Conservation (phyloP, 1,140 invertebrate species). For the Prorops nasuta region DNA sequence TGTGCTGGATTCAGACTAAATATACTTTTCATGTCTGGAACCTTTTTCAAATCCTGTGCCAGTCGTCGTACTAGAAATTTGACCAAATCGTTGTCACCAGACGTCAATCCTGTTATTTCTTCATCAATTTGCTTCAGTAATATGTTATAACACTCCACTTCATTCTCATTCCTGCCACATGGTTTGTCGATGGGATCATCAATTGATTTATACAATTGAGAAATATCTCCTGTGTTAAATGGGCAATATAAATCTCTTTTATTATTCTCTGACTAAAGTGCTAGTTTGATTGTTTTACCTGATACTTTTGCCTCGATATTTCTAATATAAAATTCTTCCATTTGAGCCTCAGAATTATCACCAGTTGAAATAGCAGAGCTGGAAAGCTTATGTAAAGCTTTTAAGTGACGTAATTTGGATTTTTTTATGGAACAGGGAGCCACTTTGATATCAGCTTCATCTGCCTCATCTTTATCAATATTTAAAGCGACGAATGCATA, state of each 20-base stretch:
- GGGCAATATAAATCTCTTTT: not conserved
- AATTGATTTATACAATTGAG: conserved; percentile 14
- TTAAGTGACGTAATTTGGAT: conserved; percentile 13
- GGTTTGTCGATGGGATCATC: not conserved
- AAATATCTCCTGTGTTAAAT: conserved; percentile 15
- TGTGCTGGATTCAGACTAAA: conserved; percentile 15
- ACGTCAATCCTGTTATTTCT: conserved; percentile 16
- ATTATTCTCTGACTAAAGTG: conserved; percentile 3
- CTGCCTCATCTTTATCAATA: conserved; percentile 43
- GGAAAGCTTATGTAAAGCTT: conserved; percentile 14
- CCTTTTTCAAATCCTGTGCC: conserved; percentile 18
- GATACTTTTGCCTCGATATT: conserved; percentile 20
- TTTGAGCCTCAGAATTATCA: conserved; percentile 17
- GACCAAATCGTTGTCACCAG: conserved; percentile 15
- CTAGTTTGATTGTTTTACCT: no score
- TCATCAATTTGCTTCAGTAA: conserved; percentile 31
- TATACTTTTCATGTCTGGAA: conserved; percentile 16
- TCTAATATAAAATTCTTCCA: conserved; percentile 22
- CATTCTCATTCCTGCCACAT: conserved; percentile 10
- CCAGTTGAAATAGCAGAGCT: conserved; percentile 1
- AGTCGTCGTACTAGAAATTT: conserved; percentile 16
- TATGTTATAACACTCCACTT: conserved; percentile 42
- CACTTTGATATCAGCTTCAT: conserved; percentile 12
- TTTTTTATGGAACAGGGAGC: conserved; percentile 10
- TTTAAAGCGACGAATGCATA: conserved; percentile 48